These are phyloP conservation scores for Bradypodion ventrale DNA, from an alignment of 2,797 vertebrate genomes.

Conservation along the genomic window DNA sequence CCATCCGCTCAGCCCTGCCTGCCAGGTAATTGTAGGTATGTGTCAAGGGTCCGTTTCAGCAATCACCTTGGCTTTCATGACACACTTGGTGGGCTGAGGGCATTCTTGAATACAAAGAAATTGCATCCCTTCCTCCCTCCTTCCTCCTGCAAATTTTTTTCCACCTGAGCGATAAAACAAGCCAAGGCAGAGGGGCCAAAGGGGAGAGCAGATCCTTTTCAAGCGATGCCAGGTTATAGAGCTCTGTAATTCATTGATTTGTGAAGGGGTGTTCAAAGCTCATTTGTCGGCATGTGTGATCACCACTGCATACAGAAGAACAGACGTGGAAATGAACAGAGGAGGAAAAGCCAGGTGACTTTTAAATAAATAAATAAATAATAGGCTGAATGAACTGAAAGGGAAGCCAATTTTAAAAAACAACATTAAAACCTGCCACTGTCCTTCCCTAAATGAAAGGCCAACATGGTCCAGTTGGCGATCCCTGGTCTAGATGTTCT, in stretches of 20 bases:
- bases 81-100: not conserved
- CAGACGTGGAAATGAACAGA: too few species aligned
- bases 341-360: too few species aligned
- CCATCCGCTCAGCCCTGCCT: not conserved
- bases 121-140: not conserved
- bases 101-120: not conserved
- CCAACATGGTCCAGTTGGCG: too few species aligned
- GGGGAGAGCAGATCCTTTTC: rapidly evolving
- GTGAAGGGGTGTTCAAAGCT: not conserved
- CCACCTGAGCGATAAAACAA: not conserved
- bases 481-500: too few species aligned
- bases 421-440: too few species aligned
- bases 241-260: slow-evolving; percentile 3
- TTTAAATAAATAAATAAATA: too few species aligned
- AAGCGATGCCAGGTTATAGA: not conserved
- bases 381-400: too few species aligned
- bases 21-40: not conserved
- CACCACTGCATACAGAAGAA: too few species aligned
- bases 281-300: rapidly evolving
- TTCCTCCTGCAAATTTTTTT: not conserved
- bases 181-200: rapidly evolving
- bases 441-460: too few species aligned
- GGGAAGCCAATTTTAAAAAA: too few species aligned
- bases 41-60: slow-evolving; percentile 25
- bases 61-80: slow-evolving; percentile 29